These are phyloP conservation scores for Fistularia tabacaria DNA, from an alignment of 2,797 vertebrate genomes.

Conservation along the genomic window DNA sequence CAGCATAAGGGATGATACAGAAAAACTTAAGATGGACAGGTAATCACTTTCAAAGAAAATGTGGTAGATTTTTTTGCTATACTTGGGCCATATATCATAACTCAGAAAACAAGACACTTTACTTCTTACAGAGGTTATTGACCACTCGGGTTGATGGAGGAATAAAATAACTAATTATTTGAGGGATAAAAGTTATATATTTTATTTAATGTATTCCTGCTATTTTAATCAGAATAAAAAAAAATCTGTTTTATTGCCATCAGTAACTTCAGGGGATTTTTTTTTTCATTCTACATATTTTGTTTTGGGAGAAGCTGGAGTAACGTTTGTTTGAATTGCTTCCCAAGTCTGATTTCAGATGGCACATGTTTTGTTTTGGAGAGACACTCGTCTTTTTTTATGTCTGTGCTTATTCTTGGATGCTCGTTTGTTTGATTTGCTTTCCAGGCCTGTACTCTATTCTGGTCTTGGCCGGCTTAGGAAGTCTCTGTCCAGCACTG, in stretches of 20 bases:
- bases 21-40: not conserved
- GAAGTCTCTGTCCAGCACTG: slow-evolving; percentile 31
- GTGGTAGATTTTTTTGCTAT: too few species aligned
- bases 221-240: not conserved
- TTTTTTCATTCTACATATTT: slow-evolving; percentile 20
- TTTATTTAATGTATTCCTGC: too few species aligned
- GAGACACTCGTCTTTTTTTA: slow-evolving; percentile 43
- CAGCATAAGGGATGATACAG: too few species aligned
- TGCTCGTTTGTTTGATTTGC: slow-evolving; percentile 52
- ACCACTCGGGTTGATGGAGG: not conserved
- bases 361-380: slow-evolving; percentile 55
- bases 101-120: not conserved
- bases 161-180: too few species aligned
- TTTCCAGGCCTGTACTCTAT: slow-evolving; percentile 63
- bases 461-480: slow-evolving; percentile 58
- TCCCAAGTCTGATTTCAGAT: slow-evolving; percentile 61
- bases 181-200: too few species aligned
- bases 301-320: slow-evolving; percentile 44
- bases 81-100: too few species aligned
- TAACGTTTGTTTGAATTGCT: slow-evolving; percentile 57
- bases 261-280: slow-evolving; percentile 10
- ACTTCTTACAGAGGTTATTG: not conserved
- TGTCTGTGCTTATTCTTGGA: slow-evolving; percentile 61
- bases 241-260: slow-evolving; percentile 12
- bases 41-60: too few species aligned